Evolutionary conservation across 2,113 vertebrate genomes (phyloP), one percentile per base, ranked within the genome.

Genomic region (Megaceryle maxima): DNA sequence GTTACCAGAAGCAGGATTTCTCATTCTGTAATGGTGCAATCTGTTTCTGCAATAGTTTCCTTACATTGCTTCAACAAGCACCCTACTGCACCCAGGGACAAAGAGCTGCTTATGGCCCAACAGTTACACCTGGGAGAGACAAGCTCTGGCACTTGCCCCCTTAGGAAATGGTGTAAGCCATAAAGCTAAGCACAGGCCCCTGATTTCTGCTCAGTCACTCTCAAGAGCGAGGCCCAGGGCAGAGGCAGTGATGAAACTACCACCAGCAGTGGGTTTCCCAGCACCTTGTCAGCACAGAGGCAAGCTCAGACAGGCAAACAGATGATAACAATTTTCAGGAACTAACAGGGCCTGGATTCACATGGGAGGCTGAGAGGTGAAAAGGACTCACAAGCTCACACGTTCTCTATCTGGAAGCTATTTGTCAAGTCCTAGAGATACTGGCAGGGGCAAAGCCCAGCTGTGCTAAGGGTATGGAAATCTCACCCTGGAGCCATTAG

Each of bases 371-470:
- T 9, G 1, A 90, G 86, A 93, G 76, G 97, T 96, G 97, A 97
- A 88, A 63, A 92, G 96, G 79, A 89, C 96, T 96, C 87, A 6
- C 0, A 0, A 94, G 83, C 76, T 96, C 39, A 62, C 74, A 92
- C 3, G 0, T 93, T 84, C 69, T 68, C 82, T 92, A 53, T 93
- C 78, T 94, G 83, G 78, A 93, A 92, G 51, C 77, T 83, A 93
- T 93, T 93, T 96, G 70, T 96, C 90, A 94, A 55, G 66, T 73
- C 69, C 50, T 83, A 39, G 25, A 83, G 24, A 57, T 57, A 55
- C 66, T 91, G 28, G 50, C 48, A 88, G 90, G 72, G 82, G 87
- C 87, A 96, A 96, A 93, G n/a, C 66, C 86, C 90, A 92, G 66
- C 74, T 88, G 92, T 72, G 48, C 53, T 82, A 68, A 37, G 53